A percentile compares a stretch with the other conserved stretches of the same genome.
Conservation (phyloP, 2,797 vertebrate species). For the Nannoperca australis region DNA sequence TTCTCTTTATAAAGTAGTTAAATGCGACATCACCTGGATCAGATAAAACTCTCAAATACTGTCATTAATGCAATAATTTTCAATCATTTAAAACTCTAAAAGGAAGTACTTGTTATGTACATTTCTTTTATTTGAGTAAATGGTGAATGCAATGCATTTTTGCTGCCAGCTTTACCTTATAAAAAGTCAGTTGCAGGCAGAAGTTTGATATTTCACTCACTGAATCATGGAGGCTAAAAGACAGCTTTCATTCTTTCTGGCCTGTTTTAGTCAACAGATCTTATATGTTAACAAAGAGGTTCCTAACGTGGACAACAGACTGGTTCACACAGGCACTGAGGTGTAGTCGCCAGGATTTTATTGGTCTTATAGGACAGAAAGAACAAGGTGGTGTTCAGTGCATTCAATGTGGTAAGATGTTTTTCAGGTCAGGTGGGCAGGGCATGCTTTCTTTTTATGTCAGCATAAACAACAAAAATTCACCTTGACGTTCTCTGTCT, state of each 20-base stretch:
- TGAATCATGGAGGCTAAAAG: background rate
- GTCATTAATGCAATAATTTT: background rate
- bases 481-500: conserved; percentile 8
- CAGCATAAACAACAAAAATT: conserved; percentile 8
- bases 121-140: background rate
- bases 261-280: background rate
- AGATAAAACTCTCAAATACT: background rate
- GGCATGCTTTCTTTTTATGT: background rate
- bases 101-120: background rate
- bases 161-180: background rate
- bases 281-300: background rate
- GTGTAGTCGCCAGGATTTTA: conserved; percentile 3
- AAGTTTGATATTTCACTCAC: background rate
- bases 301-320: background rate
- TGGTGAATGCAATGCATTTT: background rate
- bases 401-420: conserved; percentile 27
- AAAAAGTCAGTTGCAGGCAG: background rate
- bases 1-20: background rate
- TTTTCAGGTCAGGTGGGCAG: conserved; percentile 10
- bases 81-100: background rate
- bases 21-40: background rate
- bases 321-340: conserved; percentile 11
- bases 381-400: conserved; percentile 29
- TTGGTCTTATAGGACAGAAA: conserved; percentile 16
- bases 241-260: conserved; percentile 1